Base-by-base conservation (phyloP, 2,888 invertebrate species). In the Heliconius erato region DNA sequence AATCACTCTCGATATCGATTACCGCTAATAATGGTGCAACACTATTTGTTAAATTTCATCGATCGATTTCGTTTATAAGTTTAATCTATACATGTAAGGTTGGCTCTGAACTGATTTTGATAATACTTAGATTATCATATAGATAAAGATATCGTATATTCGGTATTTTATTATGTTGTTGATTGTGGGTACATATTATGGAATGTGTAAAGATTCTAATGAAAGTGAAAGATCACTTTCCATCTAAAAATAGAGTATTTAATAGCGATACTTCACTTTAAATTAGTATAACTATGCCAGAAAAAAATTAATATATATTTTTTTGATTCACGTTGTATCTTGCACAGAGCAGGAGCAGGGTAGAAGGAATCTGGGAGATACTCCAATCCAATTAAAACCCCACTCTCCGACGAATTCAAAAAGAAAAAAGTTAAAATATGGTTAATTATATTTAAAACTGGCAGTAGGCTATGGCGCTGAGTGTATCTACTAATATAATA, bases 1-100 rank as follows among this genome's bases (percentile, higher is more conserved):
- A 77, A 77, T 81, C 69, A 63, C 44, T 59, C 32, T 78, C 81
- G 78, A 78, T 78, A n/a, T 71, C 81, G 71, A 65, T 81, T 72
- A 67, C 40, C n/a, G 44, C 63, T 49, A 72, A 71, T 78, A 28
- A 65, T 14, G 32, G 65, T 49, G 65, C 81, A 81, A 23, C 81
- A 65, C 81, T 81, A 78, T 71, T 72, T 65, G 63, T 81, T 63
- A 63, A 65, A 72, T 81, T 65, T 81, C 65, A 44, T 72, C 69
- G 32, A 65, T 40, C 77, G 23, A 72, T 77, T 81, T 28, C 19
- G 26, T 80, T 74, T 74, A 74, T 80, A 76, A 67, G 44, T 49
- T 78, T 59, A 68, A 76, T 80, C 74, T 76, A 35, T 67, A 68
- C 67, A 76, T 76, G 23, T 81, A 81, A 78, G 77, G 71, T 78